Percentiles rank a stretch among this genome's conserved stretches.
Conservation (phyloP, 2,113 vertebrate genomes). For the Sinocyclocheilus anshuiensis region DNA sequence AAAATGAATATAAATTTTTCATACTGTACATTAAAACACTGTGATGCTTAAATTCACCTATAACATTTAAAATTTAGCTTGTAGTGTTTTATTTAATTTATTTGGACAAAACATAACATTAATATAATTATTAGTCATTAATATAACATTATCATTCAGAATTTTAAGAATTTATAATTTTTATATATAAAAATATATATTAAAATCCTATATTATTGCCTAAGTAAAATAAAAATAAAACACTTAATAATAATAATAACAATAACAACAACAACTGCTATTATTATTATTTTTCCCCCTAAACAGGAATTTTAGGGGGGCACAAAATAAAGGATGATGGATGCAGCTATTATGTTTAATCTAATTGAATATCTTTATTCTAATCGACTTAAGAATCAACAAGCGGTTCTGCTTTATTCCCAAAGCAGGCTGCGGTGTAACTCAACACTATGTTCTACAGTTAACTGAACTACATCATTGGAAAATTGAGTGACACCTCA, state of each 20-base stretch:
- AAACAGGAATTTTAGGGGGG: not conserved
- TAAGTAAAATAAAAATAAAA: too few relatives aligned
- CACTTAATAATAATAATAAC: not conserved
- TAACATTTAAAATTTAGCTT: too few relatives aligned
- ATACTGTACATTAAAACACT: too few relatives aligned
- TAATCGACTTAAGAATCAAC: not conserved
- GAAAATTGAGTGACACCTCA: constrained; percentile 34
- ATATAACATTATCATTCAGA: too few relatives aligned
- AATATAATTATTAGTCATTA: too few relatives aligned
- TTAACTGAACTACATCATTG: constrained; percentile 38
- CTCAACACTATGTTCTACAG: not conserved
- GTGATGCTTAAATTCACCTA: too few relatives aligned
- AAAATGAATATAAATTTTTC: too few relatives aligned
- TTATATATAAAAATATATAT: too few relatives aligned
- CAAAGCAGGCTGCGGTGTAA: constrained; percentile 13
- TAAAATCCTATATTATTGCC: too few relatives aligned
- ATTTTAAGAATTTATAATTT: too few relatives aligned
- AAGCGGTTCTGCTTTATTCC: not conserved
- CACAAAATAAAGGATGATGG: not conserved
- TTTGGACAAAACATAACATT: too few relatives aligned
- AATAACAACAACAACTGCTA: not conserved
- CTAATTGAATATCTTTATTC: not conserved
- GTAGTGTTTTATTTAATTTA: too few relatives aligned
- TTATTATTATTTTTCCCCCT: not conserved
- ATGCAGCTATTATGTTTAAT: not conserved